Evolutionary conservation across 2,113 vertebrate genomes (phyloP), one percentile per base, ranked within the genome.

Genomic region (Pseudorhombus dupliciocellatus): DNA sequence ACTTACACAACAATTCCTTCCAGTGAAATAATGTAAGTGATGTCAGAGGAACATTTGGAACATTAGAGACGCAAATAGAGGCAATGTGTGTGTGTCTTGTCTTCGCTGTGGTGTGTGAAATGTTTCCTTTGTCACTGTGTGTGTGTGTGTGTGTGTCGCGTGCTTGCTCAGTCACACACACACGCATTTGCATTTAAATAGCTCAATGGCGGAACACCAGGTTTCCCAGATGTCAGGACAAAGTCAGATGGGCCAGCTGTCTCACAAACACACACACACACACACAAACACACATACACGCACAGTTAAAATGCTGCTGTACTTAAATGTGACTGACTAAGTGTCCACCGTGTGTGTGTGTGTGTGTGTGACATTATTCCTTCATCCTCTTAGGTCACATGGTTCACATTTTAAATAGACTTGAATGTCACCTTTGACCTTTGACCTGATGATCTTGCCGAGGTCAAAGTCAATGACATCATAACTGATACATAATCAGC

Each of bases 171-270:
- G 8, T 34, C 57, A 37, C 63, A 59, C 55, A 30, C 46, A 44
- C 55, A 30, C 64, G 83, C 92, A 97, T 97, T 97, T 96, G 95
- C 96, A 97, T 97, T 96, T 96, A 97, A 97, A 97, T 97, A 95
- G 95, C 95, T 97, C 95, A 95, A 96, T 95, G 93, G 77, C 93
- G 94, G 94, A 94, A 93, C 94, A 93, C 93, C 92, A 94, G 95
- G 92, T 95, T 96, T 81, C 78, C 71, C 83, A 85, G 77, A 84
- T 85, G 86, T 85, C 83, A 79, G 18, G 0, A 58, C 75, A 83
- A 81, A 88, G 86, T 85, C 80, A 81, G 78, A 85, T 57, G 70
- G 70, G 40, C 83, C 78, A 79, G 68, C 80, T 81, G 77, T 76
- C 83, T 56, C 55, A 60, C 60, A 61, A 48, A 62, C 58, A 50